A percentile compares a stretch with the other conserved stretches of the same genome.
Conservation (phyloP, 2,888 invertebrate genomes). For the Epistrophella euchroma region DNA sequence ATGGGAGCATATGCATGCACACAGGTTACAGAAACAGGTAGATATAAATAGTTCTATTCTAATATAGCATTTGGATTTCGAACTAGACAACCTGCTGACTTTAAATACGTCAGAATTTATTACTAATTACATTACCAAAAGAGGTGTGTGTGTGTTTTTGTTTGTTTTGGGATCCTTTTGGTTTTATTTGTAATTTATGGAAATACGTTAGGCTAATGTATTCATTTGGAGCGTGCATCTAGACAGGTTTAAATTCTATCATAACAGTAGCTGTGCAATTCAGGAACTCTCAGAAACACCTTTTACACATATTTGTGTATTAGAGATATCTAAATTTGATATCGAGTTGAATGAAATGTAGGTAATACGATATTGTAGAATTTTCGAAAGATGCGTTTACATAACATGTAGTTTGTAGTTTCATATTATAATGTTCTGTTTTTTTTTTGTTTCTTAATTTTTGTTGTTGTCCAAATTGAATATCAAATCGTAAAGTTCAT, state of each 20-base stretch:
- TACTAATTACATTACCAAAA: slow-evolving; percentile 64
- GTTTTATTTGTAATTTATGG: slow-evolving; percentile 31
- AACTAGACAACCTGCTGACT: slow-evolving; percentile 70
- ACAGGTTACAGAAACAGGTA: slow-evolving; percentile 58
- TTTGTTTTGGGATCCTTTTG: slow-evolving; percentile 20
- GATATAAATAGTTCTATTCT: slow-evolving; percentile 37
- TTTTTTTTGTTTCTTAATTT: neutral
- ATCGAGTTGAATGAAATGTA: neutral
- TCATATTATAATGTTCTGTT: neutral
- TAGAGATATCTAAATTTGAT: neutral
- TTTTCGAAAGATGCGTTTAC: neutral
- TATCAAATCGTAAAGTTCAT: slow-evolving; percentile 44
- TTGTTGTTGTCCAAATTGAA: slow-evolving; percentile 37
- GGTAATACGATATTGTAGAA: slow-evolving; percentile 37
- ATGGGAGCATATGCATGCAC: neutral
- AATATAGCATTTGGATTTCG: slow-evolving; percentile 52
- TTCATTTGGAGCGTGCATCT: slow-evolving; percentile 63
- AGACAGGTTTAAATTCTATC: slow-evolving; percentile 27
- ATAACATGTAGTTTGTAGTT: slow-evolving; percentile 10
- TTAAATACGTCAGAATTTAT: slow-evolving; percentile 69
- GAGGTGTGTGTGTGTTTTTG: slow-evolving; percentile 37
- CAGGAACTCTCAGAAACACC: slow-evolving; percentile 6
- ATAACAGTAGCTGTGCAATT: slow-evolving; percentile 61
- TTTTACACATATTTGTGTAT: neutral
- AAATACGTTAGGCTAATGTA: slow-evolving; percentile 50